A percentile compares a stretch with the other conserved stretches of the same genome.
Conservation (phyloP, 2,113 vertebrate species). For the Drymodes brunneopygia region DNA sequence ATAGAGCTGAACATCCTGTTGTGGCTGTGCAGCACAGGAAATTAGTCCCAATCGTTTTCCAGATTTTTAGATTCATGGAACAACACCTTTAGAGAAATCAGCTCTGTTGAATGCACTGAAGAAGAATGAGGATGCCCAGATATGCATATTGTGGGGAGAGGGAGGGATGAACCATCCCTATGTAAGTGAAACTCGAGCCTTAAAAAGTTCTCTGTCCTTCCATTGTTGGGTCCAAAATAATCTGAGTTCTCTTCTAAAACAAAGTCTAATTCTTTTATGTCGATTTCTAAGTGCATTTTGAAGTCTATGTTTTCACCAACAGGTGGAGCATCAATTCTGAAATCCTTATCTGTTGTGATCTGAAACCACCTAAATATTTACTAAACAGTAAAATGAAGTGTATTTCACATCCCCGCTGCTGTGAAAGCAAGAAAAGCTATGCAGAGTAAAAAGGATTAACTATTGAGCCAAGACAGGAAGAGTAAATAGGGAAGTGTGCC, state of each 20-base stretch:
- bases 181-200: fast-evolving
- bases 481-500: neutral
- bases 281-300: neutral
- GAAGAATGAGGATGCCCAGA: neutral
- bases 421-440: neutral
- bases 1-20: neutral
- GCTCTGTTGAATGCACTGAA: neutral
- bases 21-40: neutral
- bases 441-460: neutral
- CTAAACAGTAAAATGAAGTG: neutral
- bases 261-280: neutral
- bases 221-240: neutral
- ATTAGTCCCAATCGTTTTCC: neutral
- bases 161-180: neutral
- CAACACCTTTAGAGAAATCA: neutral
- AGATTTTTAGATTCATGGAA: neutral
- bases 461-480: neutral
- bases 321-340: constrained; percentile 14
- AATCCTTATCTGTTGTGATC: neutral
- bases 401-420: neutral
- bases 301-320: neutral
- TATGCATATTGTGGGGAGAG: neutral
- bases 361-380: neutral
- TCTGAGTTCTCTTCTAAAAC: neutral
- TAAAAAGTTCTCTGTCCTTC: neutral